Base-by-base conservation (phyloP, 2,888 invertebrate genomes). In the Trichacis sp. region DNA sequence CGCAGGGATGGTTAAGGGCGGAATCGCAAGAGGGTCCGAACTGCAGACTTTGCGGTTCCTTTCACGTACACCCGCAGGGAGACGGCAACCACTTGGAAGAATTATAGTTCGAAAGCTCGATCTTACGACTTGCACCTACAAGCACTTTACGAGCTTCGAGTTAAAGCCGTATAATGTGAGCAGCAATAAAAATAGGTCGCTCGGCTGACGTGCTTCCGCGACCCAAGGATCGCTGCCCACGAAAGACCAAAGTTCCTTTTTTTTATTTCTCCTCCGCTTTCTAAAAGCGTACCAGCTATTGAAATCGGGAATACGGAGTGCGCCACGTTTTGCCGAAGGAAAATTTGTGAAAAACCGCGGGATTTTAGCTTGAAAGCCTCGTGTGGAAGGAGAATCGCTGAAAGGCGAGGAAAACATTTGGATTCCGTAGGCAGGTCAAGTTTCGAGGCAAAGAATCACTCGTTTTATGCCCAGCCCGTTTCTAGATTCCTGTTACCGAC, bases 391-490 rank as follows among this genome's bases (percentile, higher is more conserved):
- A 61, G 66, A 69, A 64, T 59, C 49, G 58, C 61, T 50, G 55
- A 69, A 62, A 67, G 64, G 66, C 57, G 56, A n/a, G 53, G 57
- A 60, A 58, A 66, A 64, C 59, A 49, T 58, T 54, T 61, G 67
- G 60, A 60, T 56, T 55, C 53, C 29, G 46, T 49, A 62, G 57
- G 57, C 54, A 63, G 63, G 60, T 65, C 40, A 67, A 59, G 64
- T 70, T 68, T 64, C 63, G 52, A 48, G 54, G 66, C 64, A 61
- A 54, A 67, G 68, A n/a, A n/a, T n/a, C n/a, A n/a, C n/a, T n/a
- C n/a, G n/a, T n/a, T n/a, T n/a, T n/a, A n/a, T n/a, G n/a, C n/a
- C n/a, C n/a, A n/a, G n/a, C n/a, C n/a, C n/a, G n/a, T n/a, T n/a
- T n/a, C n/a, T n/a, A n/a, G n/a, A n/a, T n/a, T n/a, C n/a, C n/a